phyloP scores from a whole-genome alignment of 2,113 vertebrate species.

The Edolisoma coerulescens region DNA sequence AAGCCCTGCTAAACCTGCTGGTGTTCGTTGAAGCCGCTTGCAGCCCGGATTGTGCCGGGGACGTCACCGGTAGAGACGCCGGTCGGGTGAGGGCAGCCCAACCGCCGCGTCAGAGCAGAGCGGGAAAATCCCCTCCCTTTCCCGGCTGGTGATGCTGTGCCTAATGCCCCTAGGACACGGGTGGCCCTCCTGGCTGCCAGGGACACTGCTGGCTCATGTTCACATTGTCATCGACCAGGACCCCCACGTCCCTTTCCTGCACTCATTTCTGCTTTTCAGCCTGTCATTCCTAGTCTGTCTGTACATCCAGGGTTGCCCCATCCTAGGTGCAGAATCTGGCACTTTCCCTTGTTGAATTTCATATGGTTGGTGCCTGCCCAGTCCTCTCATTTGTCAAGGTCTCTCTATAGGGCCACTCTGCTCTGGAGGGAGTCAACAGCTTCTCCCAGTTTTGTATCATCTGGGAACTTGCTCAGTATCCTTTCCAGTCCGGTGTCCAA shows the following conservation, averaged over 20 bases:
- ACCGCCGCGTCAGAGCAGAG: neutral
- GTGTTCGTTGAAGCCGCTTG: no score
- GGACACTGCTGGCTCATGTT: fast-evolving
- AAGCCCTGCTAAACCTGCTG: no score
- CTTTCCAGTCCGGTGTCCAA: neutral
- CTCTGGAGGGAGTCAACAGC: fast-evolving
- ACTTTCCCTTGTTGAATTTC: neutral
- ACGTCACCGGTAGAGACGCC: no score
- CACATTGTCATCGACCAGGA: fast-evolving
- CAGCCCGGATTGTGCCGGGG: no score
- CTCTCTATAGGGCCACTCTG: neutral
- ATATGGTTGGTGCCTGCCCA: neutral
- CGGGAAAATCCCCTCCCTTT: neutral
- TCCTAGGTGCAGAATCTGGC: neutral
- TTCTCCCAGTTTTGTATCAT: neutral
- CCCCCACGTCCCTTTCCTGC: fast-evolving
- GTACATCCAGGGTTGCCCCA: neutral
- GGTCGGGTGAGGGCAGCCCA: no score
- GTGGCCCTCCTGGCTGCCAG: neutral
- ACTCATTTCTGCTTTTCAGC: neutral
- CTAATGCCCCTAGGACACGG: neutral
- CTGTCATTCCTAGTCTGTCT: neutral
- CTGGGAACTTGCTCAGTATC: neutral
- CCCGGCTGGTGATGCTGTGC: neutral
- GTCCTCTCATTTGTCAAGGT: neutral